Conservation (phyloP, 2,888 invertebrate species). For the Phortica magna region DNA sequence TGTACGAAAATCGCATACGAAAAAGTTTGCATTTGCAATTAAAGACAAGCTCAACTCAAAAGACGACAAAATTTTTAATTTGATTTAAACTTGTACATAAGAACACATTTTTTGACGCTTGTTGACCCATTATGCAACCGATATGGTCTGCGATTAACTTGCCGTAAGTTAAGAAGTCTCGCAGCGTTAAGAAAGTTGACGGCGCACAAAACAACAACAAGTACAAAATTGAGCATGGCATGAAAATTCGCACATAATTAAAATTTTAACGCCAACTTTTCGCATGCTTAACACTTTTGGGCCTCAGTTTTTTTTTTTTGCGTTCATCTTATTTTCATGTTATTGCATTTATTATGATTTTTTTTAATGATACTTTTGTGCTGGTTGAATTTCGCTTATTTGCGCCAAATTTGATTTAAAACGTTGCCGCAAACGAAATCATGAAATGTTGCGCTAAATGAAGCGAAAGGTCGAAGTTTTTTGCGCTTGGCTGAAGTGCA, state of each 20-base stretch:
- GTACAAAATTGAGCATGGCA: constrained; percentile 9
- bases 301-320: constrained; percentile 44
- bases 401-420: constrained; percentile 61
- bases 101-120: background rate
- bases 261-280: constrained; percentile 27
- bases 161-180: constrained; percentile 11
- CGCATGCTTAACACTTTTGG: constrained; percentile 11
- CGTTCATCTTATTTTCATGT: background rate
- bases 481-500: constrained; percentile 13
- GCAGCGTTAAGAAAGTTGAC: background rate
- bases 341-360: background rate
- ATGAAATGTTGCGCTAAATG: constrained; percentile 57
- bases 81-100: constrained; percentile 16
- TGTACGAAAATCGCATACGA: background rate
- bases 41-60: background rate
- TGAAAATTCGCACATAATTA: constrained; percentile 42
- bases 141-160: background rate
- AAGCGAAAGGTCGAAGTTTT: constrained; percentile 56
- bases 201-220: constrained; percentile 10
- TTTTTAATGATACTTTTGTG: background rate
- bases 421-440: constrained; percentile 53
- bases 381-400: background rate
- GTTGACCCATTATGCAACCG: background rate
- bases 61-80: constrained; percentile 22
- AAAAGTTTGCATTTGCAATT: constrained; percentile 10